Evolutionary conservation across 2,797 vertebrate species (phyloP), one percentile per base, ranked within the genome.

Genomic region (Neoniphon sammara): DNA sequence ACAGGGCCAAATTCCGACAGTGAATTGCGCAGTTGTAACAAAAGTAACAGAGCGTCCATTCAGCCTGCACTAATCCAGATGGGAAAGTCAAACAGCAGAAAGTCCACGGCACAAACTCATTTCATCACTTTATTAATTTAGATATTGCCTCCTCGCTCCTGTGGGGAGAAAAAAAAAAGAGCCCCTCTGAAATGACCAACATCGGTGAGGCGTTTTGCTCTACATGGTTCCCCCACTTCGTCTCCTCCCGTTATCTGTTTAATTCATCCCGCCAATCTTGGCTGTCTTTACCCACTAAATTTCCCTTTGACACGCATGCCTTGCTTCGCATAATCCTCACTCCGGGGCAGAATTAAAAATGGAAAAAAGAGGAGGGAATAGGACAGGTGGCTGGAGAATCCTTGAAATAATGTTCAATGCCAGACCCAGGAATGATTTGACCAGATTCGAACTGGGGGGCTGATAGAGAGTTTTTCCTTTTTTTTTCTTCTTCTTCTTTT

Each of bases 81-180:
- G 93, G 92, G 92, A 95, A 95, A 95, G 94, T 95, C 94, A 95
- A 95, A 95, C 93, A 95, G 94, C 94, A 95, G 93, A 95, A 95
- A 95, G 93, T 95, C 94, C 92, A 88, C 73, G 80, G 93, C 91
- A 93, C 93, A 93, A 95, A 95, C 93, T 94, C 94, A 95, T 95
- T 95, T 95, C 94, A 93, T 93, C 94, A 93, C 93, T 92, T 94
- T 94, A 94, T 93, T 94, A 93, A 94, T 95, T 95, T 95, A 93
- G 93, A 95, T 94, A 94, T 94, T 94, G 92, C 92, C 90, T 92
- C 83, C 86, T 83, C 80, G 89, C 90, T 93, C 88, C 91, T 93
- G 90, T 92, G 91, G 91, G 90, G 91, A 86, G 79, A 47, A 82
- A 85, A 80, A 83, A 17, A 36, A 25, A 50, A 42, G 73, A 80